These are phyloP conservation scores for Athene cunicularia DNA, from an alignment of 2,113 vertebrate species.

Conservation along the genomic window DNA sequence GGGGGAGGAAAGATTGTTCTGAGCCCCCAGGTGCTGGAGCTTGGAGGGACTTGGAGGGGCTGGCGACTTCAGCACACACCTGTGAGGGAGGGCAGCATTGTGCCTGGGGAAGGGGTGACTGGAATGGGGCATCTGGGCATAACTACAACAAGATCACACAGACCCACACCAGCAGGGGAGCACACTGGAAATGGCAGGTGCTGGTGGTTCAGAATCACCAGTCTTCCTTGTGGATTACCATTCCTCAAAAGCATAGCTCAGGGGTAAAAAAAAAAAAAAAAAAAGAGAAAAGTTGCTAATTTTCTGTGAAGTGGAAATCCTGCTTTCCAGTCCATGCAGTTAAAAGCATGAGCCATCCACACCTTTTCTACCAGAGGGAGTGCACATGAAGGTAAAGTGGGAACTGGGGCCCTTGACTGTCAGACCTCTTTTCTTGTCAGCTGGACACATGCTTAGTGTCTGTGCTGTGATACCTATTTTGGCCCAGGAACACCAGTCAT, in stretches of 20 bases:
- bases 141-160: not conserved
- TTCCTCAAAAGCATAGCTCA: not conserved
- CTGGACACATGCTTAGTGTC: not conserved
- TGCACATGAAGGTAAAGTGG: not conserved
- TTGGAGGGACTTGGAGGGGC: rapidly evolving
- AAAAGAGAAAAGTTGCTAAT: not conserved
- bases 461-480: not conserved
- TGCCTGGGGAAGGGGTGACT: rapidly evolving
- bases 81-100: not conserved
- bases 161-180: rapidly evolving
- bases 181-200: rapidly evolving
- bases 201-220: rapidly evolving
- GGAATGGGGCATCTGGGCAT: rapidly evolving
- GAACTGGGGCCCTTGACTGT: not conserved
- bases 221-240: not conserved
- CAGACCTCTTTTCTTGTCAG: not conserved
- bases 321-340: not conserved
- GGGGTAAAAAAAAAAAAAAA: rapidly evolving
- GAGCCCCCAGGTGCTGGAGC: not conserved
- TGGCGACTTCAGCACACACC: rapidly evolving
- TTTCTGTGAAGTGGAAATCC: not conserved
- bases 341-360: not conserved
- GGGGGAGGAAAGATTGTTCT: not conserved
- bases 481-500: not conserved
- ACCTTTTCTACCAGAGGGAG: not conserved